phyloP scores from a whole-genome alignment of 2,797 vertebrate species.

The Semotilus atromaculatus region DNA sequence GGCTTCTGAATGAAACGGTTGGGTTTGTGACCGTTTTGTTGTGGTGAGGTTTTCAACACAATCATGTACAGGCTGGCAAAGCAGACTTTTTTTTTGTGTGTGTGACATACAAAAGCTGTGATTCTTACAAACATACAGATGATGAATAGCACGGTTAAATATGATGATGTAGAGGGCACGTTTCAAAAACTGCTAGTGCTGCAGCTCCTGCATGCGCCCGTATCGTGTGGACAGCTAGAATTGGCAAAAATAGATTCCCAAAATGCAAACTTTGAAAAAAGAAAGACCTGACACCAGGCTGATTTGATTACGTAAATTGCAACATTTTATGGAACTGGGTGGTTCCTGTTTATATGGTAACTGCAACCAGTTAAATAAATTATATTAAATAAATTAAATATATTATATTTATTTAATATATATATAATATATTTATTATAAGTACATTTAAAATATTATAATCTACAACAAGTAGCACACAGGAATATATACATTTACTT shows the following conservation, averaged over 20 bases:
- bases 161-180: not conserved
- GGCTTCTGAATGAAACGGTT: slow-evolving; percentile 43
- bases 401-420: no score
- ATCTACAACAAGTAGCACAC: not conserved
- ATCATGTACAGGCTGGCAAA: not conserved
- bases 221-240: not conserved
- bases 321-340: not conserved
- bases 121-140: slow-evolving; percentile 16
- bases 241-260: slow-evolving; percentile 6
- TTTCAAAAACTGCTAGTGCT: not conserved
- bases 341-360: not conserved
- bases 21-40: slow-evolving; percentile 24
- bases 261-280: not conserved
- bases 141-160: not conserved
- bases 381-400: no score
- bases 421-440: not conserved
- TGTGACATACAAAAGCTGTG: not conserved
- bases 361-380: not conserved
- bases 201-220: not conserved
- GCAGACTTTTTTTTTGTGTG: no score
- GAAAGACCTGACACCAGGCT: not conserved
- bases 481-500: not conserved
- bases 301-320: not conserved
- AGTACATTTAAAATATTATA: not conserved
- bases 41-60: slow-evolving; percentile 30